These are phyloP conservation scores for Apeira syringaria DNA, from an alignment of 2,888 invertebrate species.

Conservation along the genomic window DNA sequence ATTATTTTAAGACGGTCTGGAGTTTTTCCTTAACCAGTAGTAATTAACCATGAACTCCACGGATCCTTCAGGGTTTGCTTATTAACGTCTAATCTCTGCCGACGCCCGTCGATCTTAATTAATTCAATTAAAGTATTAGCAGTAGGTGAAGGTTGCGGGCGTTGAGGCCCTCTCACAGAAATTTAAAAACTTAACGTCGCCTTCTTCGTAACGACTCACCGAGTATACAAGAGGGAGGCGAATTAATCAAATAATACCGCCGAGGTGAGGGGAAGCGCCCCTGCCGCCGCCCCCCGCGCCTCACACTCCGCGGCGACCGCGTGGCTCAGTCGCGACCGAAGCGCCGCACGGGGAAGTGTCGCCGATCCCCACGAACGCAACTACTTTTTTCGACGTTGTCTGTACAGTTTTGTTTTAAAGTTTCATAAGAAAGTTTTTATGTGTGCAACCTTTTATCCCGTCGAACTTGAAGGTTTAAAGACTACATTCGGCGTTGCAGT, in stretches of 20 bases:
- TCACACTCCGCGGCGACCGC: conserved; percentile 65
- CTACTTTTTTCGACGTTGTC: conserved; percentile 83
- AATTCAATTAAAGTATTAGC: conserved; percentile 77
- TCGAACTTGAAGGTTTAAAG: conserved; percentile 63
- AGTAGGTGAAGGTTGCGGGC: conserved; percentile 81
- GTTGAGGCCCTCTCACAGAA: conserved; percentile 74
- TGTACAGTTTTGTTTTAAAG: conserved; percentile 78
- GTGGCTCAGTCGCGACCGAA: conserved; percentile 79
- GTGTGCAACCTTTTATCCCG: conserved; percentile 66
- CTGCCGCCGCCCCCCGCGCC: conserved; percentile 39
- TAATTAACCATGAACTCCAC: conserved; percentile 75
- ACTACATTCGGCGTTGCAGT: conserved; percentile 69
- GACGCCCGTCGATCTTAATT: conserved; percentile 72
- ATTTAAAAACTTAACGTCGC: conserved; percentile 81
- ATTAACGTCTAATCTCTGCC: conserved; percentile 79
- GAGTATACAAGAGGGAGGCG: conserved; percentile 82
- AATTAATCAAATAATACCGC: conserved; percentile 84
- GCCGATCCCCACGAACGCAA: conserved; percentile 66
- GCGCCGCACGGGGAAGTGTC: conserved; percentile 76
- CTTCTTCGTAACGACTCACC: conserved; percentile 78
- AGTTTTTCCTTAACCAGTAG: conserved; percentile 64
- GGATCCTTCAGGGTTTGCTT: conserved; percentile 72
- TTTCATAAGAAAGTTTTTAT: conserved; percentile 73
- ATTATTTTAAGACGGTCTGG: conserved; percentile 65
- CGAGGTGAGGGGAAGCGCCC: conserved; percentile 65